Evolutionary conservation across 2,888 invertebrate species (phyloP).

Genomic region (Aromia moschata): DNA sequence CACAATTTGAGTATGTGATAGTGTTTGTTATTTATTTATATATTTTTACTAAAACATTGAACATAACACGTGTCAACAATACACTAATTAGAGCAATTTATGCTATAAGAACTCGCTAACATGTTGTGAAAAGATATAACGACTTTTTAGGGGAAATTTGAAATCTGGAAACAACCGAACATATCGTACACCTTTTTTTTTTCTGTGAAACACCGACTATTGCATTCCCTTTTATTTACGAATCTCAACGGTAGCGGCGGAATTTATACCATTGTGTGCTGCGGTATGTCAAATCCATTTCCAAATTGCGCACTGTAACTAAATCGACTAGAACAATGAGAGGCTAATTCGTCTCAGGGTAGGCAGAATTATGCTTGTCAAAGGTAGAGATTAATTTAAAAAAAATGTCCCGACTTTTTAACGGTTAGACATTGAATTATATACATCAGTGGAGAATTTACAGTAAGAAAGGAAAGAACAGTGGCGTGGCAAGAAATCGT

Average conservation of each 20-base stretch:
- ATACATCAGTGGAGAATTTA: conserved; percentile 35
- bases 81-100: no score
- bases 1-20: no score
- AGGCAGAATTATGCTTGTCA: conserved; percentile 32
- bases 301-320: background rate
- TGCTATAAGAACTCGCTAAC: no score
- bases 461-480: conserved; percentile 27
- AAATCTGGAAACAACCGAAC: background rate
- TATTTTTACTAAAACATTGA: background rate
- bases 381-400: conserved; percentile 29
- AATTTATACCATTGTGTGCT: background rate
- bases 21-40: no score
- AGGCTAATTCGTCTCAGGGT: conserved; percentile 15
- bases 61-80: background rate
- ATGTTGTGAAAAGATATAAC: background rate
- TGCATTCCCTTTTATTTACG: background rate
- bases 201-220: background rate
- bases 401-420: conserved; percentile 31
- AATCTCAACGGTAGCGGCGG: background rate
- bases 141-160: background rate
- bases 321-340: conserved; percentile 8
- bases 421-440: conserved; percentile 32
- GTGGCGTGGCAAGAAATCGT: no score
- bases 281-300: background rate
- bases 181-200: background rate